Percentiles rank a stretch among this genome's conserved stretches.
Evolutionary conservation across 2,797 vertebrate species (phyloP).

Genomic region (Gobionotothen gibberifrons): DNA sequence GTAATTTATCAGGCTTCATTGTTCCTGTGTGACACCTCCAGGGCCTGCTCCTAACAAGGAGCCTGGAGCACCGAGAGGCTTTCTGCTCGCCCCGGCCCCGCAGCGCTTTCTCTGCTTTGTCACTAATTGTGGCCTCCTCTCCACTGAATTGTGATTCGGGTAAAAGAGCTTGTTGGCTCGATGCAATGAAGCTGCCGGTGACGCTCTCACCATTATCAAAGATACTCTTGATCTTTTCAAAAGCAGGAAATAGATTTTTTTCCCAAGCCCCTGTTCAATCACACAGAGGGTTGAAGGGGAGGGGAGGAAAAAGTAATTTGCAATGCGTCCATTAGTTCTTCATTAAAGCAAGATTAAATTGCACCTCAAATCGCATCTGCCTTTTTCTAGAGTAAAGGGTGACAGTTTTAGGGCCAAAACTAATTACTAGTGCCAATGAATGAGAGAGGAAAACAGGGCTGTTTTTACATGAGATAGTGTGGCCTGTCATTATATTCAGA

Average conservation of each 20-base stretch:
- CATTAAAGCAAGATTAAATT: slow-evolving; percentile 99
- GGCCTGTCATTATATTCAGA: slow-evolving; percentile 99
- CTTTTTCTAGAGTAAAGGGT: slow-evolving; percentile 99
- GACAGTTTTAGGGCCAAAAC: slow-evolving; percentile 99
- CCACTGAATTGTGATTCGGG: slow-evolving; percentile 98
- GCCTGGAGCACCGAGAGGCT: slow-evolving; percentile 92
- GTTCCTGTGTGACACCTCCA: slow-evolving; percentile 96
- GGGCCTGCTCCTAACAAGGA: slow-evolving; percentile 96
- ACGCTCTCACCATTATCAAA: slow-evolving; percentile 99
- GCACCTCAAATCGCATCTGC: slow-evolving; percentile 99
- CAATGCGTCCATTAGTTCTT: slow-evolving; percentile 99
- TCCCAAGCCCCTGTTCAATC: slow-evolving; percentile 77
- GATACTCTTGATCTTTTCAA: slow-evolving; percentile 99
- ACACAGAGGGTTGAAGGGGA: slow-evolving; percentile 78
- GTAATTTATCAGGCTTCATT: slow-evolving; percentile 99
- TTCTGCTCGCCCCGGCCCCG: slow-evolving; percentile 88
- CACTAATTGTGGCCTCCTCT: slow-evolving; percentile 99
- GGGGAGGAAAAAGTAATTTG: slow-evolving; percentile 93
- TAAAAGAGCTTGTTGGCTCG: slow-evolving; percentile 99
- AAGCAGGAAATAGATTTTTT: slow-evolving; percentile 99
- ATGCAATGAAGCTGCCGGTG: slow-evolving; percentile 92
- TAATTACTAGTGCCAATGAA: slow-evolving; percentile 99
- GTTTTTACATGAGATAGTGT: slow-evolving; percentile 99
- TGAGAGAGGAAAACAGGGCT: slow-evolving; percentile 99
- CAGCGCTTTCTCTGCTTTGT: slow-evolving; percentile 90